Conservation (phyloP, 2,888 invertebrate species). For the Resseliella maxima region DNA sequence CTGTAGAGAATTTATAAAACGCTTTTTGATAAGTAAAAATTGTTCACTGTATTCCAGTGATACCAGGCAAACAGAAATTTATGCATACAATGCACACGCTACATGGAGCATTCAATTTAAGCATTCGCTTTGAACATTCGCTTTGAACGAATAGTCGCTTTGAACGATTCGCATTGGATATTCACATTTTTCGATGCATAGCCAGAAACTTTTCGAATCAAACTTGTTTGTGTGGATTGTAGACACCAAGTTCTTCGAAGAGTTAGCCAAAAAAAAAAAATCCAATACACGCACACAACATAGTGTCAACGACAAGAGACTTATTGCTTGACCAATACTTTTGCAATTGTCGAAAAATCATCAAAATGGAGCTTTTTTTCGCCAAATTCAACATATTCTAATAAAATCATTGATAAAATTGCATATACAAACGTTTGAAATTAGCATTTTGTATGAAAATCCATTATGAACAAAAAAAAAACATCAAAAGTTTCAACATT, state of each 20-base stretch:
- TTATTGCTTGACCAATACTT: neutral
- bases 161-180: neutral
- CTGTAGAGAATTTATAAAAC: neutral
- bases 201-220: neutral
- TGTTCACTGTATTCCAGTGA: conserved; percentile 26
- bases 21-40: neutral
- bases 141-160: no score
- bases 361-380: neutral
- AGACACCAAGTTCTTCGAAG: neutral
- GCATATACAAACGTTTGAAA: neutral
- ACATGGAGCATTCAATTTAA: no score
- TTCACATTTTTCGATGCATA: neutral
- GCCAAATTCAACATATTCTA: neutral
- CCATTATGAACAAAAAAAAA: neutral
- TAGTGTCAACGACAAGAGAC: neutral
- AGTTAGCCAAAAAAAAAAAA: neutral
- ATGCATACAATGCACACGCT: no score
- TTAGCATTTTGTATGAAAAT: neutral
- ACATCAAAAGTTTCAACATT: conserved; percentile 35
- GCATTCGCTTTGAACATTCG: no score
- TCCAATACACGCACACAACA: neutral
- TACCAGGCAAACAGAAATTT: neutral
- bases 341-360: neutral
- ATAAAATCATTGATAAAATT: neutral
- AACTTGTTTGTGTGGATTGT: conserved; percentile 19